Evolutionary conservation across 2,888 invertebrate genomes (phyloP).

Genomic region (Vesta saturnalis): DNA sequence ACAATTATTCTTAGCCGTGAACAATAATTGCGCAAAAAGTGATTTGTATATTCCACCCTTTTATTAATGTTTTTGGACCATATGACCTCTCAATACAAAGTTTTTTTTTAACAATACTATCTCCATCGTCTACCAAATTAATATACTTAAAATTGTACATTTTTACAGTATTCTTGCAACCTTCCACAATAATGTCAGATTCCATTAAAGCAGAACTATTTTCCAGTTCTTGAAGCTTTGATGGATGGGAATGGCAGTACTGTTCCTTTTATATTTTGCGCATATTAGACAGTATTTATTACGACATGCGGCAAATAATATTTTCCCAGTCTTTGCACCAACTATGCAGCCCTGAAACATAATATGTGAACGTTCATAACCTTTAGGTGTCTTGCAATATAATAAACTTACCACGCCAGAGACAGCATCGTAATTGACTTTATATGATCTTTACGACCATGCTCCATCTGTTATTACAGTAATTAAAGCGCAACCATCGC

Average conservation of each 20-base stretch:
- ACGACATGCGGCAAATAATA: conserved; percentile 14
- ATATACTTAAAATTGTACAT: not conserved
- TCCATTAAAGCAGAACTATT: not conserved
- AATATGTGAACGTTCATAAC: not conserved
- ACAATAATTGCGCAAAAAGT: not conserved
- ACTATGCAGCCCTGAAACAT: conserved; percentile 13
- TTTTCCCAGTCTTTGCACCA: conserved; percentile 21
- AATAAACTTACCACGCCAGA: conserved; percentile 4
- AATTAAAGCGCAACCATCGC: not conserved
- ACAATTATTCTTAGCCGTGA: not conserved
- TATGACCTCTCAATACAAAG: not conserved
- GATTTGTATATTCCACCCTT: not conserved
- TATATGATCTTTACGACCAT: conserved; percentile 4
- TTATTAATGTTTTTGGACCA: not conserved
- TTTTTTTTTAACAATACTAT: not conserved
- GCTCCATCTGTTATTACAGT: not conserved
- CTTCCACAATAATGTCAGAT: not conserved
- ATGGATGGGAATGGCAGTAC: not conserved
- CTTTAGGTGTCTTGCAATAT: not conserved
- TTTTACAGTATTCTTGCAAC: not conserved
- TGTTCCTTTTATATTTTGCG: conserved; percentile 9
- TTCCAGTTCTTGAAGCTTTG: not conserved
- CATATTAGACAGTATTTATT: conserved; percentile 48
- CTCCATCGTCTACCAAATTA: not conserved
- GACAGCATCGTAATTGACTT: not conserved